Percentiles rank a stretch among this genome's conserved stretches.
Evolutionary conservation across 2,797 vertebrate genomes (phyloP).

Genomic region (Thamnophis elegans): DNA sequence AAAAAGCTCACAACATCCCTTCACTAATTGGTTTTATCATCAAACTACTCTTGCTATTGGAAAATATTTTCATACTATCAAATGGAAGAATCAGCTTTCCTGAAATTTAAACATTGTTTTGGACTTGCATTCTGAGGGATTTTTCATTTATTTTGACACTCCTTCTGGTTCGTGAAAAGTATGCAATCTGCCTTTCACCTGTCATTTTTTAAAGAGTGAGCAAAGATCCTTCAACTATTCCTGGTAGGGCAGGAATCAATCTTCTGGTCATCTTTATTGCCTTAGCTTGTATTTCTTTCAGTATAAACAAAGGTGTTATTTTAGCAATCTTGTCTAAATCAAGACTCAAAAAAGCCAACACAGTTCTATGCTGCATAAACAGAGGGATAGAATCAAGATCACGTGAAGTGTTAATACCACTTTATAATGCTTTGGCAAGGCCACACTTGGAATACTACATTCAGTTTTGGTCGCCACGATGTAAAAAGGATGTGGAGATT

Average conservation of each 20-base stretch:
- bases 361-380: no score
- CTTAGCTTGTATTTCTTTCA: background rate
- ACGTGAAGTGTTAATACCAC: no score
- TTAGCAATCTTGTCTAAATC: background rate
- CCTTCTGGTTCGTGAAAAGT: background rate
- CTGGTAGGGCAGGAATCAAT: background rate
- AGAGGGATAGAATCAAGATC: no score
- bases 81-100: background rate
- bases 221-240: background rate
- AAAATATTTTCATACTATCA: background rate
- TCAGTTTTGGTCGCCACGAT: no score
- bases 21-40: background rate
- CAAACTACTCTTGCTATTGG: background rate
- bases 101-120: background rate
- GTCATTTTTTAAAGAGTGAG: background rate
- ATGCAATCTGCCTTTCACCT: background rate
- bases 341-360: background rate
- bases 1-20: background rate
- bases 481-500: no score
- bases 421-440: no score
- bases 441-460: no score
- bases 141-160: background rate
- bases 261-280: background rate
- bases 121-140: background rate
- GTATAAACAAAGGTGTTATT: background rate